phyloP scores from a whole-genome alignment of 1,140 invertebrate species.

The Coboldia fuscipes region DNA sequence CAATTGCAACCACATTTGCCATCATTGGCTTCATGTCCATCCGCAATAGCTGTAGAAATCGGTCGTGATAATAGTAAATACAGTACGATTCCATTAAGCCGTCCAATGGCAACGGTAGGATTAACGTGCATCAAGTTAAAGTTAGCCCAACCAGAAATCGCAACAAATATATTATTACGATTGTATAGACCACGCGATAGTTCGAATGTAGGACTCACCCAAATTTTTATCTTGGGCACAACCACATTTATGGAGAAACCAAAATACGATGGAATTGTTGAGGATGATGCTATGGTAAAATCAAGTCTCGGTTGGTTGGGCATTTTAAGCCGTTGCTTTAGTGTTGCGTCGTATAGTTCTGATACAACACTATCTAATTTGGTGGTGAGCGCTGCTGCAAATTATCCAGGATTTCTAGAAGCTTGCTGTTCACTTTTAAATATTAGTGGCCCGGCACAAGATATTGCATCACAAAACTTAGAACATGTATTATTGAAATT shows the following conservation, averaged over 20 bases:
- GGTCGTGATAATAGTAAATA: conserved; percentile 31
- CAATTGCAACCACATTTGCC: conserved; percentile 72
- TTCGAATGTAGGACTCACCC: conserved; percentile 67
- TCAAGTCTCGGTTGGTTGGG: conserved; percentile 20
- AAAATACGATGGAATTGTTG: conserved; percentile 3
- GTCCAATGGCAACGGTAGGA: conserved; percentile 57
- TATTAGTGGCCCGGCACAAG: conserved; percentile 36
- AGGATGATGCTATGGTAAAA: conserved; percentile 19
- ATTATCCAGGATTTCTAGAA: conserved; percentile 40
- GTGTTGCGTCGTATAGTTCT: conserved; percentile 12
- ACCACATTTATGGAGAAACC: conserved; percentile 28
- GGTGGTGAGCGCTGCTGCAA: conserved; percentile 35
- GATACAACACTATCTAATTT: conserved; percentile 20
- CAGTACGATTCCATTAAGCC: conserved; percentile 28
- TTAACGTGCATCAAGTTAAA: conserved; percentile 68
- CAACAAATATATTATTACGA: conserved; percentile 33
- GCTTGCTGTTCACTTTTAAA: conserved; percentile 53
- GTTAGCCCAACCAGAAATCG: conserved; percentile 59
- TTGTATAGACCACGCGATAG: conserved; percentile 58
- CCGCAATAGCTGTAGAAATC: conserved; percentile 68
- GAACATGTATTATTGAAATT: conserved; percentile 37
- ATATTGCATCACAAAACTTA: conserved; percentile 34
- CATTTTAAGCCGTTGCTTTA: conserved; percentile 16
- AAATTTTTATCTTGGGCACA: conserved; percentile 64
- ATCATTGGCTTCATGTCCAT: conserved; percentile 69